Evolutionary conservation across 2,888 invertebrate genomes (phyloP).

Genomic region (Erannis defoliaria): DNA sequence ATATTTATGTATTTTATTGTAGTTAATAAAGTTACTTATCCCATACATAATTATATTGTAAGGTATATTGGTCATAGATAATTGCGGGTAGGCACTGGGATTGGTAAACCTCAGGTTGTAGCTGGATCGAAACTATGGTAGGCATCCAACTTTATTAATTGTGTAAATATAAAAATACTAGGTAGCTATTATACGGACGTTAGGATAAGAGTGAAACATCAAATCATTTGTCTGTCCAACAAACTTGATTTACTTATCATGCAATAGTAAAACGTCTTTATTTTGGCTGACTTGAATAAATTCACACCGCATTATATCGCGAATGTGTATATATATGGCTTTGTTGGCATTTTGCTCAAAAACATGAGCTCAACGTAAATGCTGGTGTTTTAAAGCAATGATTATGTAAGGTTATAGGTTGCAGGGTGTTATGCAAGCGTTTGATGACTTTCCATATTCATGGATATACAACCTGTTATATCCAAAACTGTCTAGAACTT

Average conservation of each 20-base stretch:
- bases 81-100: too few relatives aligned
- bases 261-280: conserved; percentile 37
- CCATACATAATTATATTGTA: too few relatives aligned
- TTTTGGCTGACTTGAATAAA: conserved; percentile 30
- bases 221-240: conserved; percentile 22
- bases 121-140: too few relatives aligned
- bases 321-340: conserved; percentile 17
- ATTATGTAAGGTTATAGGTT: conserved; percentile 31
- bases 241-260: conserved; percentile 35
- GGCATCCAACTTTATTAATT: too few relatives aligned
- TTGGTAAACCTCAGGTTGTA: too few relatives aligned
- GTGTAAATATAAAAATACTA: too few relatives aligned
- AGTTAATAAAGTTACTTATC: too few relatives aligned
- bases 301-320: conserved; percentile 31
- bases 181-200: neutral
- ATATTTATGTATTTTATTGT: too few relatives aligned
- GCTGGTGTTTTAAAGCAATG: conserved; percentile 25
- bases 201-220: conserved; percentile 25
- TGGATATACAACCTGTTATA: too few relatives aligned
- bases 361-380: conserved; percentile 20
- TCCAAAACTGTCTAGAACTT: too few relatives aligned
- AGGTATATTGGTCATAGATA: too few relatives aligned
- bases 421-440: conserved; percentile 22
- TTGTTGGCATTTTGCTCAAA: conserved; percentile 19
- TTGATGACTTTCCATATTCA: conserved; percentile 22